A percentile compares a stretch with the other conserved stretches of the same genome.
phyloP scores from a whole-genome alignment of 2,888 invertebrate genomes.

The Monochamus alternatus region DNA sequence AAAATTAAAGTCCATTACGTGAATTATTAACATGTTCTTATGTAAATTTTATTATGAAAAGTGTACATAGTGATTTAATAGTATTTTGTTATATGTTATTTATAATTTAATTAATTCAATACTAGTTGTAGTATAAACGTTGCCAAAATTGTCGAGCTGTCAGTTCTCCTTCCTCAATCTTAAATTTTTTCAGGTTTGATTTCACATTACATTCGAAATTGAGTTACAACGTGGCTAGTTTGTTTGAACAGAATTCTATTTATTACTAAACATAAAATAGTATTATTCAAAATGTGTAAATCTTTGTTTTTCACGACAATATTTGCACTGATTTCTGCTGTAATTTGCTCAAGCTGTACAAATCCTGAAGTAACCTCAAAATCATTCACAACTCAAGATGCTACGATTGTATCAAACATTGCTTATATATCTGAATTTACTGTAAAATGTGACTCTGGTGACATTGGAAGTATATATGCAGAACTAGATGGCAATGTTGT shows the following conservation, averaged over 20 bases:
- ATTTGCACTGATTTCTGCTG: constrained; percentile 50
- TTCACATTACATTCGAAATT: not conserved
- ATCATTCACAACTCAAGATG: constrained; percentile 93
- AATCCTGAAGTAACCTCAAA: constrained; percentile 83
- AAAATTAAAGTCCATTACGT: no score
- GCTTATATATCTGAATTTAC: constrained; percentile 94
- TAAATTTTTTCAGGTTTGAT: not conserved
- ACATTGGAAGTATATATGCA: constrained; percentile 83
- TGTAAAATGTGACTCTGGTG: constrained; percentile 83
- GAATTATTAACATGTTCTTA: no score
- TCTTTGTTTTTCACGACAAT: constrained; percentile 43
- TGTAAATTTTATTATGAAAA: no score
- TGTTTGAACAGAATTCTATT: not conserved
- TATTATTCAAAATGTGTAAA: constrained; percentile 48
- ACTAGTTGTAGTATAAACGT: no score
- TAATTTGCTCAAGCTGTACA: constrained; percentile 70
- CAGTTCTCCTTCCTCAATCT: no score
- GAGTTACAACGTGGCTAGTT: constrained; percentile 15
- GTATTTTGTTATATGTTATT: no score
- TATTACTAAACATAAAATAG: constrained; percentile 17
- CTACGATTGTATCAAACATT: constrained; percentile 90
- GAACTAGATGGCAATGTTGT: constrained; percentile 90
- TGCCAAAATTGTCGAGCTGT: no score
- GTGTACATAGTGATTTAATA: no score
- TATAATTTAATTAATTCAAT: no score